A percentile compares a stretch with the other conserved stretches of the same genome.
phyloP scores from a whole-genome alignment of 2,888 invertebrate species.

The Clitarchus hookeri region DNA sequence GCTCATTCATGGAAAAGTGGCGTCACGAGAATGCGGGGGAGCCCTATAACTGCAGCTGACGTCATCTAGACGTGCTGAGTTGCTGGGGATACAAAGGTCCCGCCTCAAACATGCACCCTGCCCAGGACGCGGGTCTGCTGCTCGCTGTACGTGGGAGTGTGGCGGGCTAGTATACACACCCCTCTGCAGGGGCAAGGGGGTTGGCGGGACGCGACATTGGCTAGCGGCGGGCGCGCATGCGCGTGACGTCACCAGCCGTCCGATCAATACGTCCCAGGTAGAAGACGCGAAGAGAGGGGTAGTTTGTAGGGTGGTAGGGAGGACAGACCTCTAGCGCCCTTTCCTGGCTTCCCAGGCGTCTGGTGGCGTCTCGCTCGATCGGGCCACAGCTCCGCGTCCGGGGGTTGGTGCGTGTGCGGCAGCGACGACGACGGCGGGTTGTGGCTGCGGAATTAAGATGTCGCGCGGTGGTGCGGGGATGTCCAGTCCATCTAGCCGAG shows the following conservation, averaged over 20 bases:
- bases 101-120: not conserved
- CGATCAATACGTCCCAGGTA: not conserved
- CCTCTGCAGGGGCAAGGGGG: not conserved
- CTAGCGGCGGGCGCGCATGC: not conserved
- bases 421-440: not conserved
- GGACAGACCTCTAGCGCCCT: not conserved
- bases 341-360: not conserved
- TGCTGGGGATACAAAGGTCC: not conserved
- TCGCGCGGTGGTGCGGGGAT: not conserved
- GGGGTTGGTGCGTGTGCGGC: not conserved
- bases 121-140: not conserved
- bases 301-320: not conserved
- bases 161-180: not conserved
- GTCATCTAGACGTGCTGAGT: not conserved
- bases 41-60: constrained; percentile 7
- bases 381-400: not conserved
- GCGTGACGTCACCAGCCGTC: not conserved
- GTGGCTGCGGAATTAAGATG: not conserved
- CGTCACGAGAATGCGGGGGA: not conserved
- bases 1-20: not conserved
- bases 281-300: not conserved
- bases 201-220: not conserved
- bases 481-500: not conserved
- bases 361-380: not conserved
- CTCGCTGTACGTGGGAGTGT: not conserved